These are phyloP conservation scores for Sardinella longiceps DNA, from an alignment of 2,797 vertebrate genomes.

Conservation along the genomic window DNA sequence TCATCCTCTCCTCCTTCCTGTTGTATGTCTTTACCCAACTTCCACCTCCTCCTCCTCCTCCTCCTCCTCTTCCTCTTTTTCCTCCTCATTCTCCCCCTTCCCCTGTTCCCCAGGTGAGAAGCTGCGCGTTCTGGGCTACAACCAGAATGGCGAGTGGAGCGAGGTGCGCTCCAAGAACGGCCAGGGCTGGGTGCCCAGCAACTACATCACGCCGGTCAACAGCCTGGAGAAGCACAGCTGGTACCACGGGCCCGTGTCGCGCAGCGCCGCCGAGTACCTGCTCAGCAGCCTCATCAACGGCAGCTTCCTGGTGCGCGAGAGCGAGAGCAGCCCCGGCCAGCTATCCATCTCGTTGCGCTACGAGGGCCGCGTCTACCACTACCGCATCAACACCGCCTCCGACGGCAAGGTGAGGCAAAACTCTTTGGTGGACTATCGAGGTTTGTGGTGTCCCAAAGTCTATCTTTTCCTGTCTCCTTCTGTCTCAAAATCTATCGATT, in stretches of 20 bases:
- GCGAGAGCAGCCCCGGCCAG: conserved; percentile 98
- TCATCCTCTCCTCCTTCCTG: not conserved
- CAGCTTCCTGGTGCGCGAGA: conserved; percentile 96
- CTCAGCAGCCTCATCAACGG: conserved; percentile 97
- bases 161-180: conserved; percentile 98
- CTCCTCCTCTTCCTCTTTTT: not conserved
- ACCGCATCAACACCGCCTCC: conserved; percentile 94
- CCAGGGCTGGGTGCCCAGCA: conserved; percentile 98
- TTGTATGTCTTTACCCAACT: not conserved
- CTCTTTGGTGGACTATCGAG: not conserved
- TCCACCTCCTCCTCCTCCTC: not conserved
- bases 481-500: not conserved
- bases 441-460: not conserved
- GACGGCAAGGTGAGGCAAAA: conserved; percentile 86
- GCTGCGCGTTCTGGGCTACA: conserved; percentile 95
- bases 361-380: conserved; percentile 98
- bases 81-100: not conserved
- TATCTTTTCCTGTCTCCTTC: too few relatives aligned
- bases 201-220: conserved; percentile 99
- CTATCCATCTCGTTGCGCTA: conserved; percentile 98
- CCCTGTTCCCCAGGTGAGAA: conserved; percentile 84
- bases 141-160: conserved; percentile 99
- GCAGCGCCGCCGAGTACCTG: conserved; percentile 95
- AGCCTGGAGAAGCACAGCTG: conserved; percentile 99
- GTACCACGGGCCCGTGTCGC: conserved; percentile 98